These are phyloP conservation scores for Heliornis fulica DNA, from an alignment of 2,113 vertebrate genomes.

Conservation along the genomic window DNA sequence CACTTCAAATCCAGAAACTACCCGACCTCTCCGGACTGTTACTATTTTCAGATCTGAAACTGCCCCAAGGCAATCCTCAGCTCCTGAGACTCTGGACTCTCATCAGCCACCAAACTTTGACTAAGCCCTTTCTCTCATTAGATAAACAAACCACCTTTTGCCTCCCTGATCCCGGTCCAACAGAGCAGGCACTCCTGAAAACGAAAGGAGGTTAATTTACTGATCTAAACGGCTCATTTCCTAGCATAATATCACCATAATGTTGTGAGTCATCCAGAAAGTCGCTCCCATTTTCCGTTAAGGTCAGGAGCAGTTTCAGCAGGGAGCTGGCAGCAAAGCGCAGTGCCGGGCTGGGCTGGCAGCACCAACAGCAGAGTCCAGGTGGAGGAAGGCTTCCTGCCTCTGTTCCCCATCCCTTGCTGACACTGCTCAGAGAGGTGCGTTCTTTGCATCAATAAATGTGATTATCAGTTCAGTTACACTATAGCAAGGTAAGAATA, in stretches of 20 bases:
- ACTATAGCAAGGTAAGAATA: neutral
- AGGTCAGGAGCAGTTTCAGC: constrained; percentile 8
- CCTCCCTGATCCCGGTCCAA: neutral
- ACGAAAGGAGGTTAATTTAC: neutral
- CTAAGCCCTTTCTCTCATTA: neutral
- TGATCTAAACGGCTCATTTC: neutral
- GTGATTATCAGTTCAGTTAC: neutral
- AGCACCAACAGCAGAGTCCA: neutral
- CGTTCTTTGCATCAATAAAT: neutral
- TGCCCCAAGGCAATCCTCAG: neutral
- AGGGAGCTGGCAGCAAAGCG: neutral
- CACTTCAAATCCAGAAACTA: neutral
- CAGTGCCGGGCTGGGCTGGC: neutral
- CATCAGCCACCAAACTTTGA: neutral
- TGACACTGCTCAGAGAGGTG: neutral
- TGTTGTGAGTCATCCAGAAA: constrained; percentile 1
- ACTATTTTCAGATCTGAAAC: neutral
- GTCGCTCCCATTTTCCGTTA: neutral
- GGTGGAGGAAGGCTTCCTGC: neutral
- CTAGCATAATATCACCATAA: neutral
- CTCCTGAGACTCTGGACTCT: neutral
- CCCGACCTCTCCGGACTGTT: neutral
- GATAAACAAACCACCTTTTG: neutral
- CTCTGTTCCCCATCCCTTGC: neutral
- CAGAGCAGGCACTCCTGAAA: neutral